phyloP scores from a whole-genome alignment of 2,888 invertebrate species.

The Tillus elongatus region DNA sequence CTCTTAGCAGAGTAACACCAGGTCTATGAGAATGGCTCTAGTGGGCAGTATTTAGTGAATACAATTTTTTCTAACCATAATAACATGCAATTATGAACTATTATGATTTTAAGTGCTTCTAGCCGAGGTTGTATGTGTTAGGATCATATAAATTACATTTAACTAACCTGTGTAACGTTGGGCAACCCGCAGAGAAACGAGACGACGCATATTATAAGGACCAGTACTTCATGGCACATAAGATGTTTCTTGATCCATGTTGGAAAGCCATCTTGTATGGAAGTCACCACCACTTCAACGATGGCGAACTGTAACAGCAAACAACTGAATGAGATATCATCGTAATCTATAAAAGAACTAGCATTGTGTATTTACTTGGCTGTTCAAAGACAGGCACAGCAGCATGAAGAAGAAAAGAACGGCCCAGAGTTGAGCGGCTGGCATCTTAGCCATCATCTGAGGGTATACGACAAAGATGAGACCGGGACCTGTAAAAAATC shows the following conservation, averaged over 20 bases:
- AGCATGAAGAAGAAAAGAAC: slow-evolving; percentile 87
- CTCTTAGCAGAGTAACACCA: not conserved
- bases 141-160: slow-evolving; percentile 7
- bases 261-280: slow-evolving; percentile 87
- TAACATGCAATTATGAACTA: too few species aligned
- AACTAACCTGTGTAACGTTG: slow-evolving; percentile 67
- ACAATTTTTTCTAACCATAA: too few species aligned
- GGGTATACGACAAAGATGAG: slow-evolving; percentile 87
- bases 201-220: slow-evolving; percentile 71
- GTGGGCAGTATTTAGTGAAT: too few species aligned
- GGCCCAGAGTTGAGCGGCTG: slow-evolving; percentile 82
- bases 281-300: slow-evolving; percentile 88
- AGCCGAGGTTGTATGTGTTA: too few species aligned
- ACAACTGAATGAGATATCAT: too few species aligned
- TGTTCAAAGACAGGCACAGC: slow-evolving; percentile 77
- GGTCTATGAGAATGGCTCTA: too few species aligned
- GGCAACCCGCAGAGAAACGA: slow-evolving; percentile 81
- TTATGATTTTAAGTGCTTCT: too few species aligned
- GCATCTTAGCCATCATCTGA: slow-evolving; percentile 88
- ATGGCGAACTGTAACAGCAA: slow-evolving; percentile 75
- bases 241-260: slow-evolving; percentile 74
- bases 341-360: slow-evolving; percentile 7
- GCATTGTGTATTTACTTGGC: slow-evolving; percentile 55
- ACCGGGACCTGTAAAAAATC: slow-evolving; percentile 57
- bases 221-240: slow-evolving; percentile 79